Percentiles rank a stretch among this genome's conserved stretches.
Conservation (phyloP, 1,140 invertebrate genomes). For the Galleria mellonella region DNA sequence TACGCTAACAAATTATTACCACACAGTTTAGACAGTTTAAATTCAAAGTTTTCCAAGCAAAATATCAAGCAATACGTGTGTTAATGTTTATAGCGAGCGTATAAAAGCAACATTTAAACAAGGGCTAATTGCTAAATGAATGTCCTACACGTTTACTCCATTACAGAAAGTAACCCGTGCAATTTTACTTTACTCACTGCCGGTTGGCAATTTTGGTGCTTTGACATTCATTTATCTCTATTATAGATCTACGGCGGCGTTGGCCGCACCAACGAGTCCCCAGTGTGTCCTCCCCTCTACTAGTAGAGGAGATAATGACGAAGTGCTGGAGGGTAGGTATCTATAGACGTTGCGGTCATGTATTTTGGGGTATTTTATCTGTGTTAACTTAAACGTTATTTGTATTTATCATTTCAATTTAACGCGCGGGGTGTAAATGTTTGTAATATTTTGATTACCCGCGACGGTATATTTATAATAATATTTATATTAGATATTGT, state of each 20-base stretch:
- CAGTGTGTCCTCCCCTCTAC: slow-evolving; percentile 12
- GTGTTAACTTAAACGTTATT: no score
- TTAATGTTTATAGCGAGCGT: slow-evolving; percentile 1
- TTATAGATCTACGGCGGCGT: slow-evolving; percentile 44
- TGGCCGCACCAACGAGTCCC: slow-evolving; percentile 18
- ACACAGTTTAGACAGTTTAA: no score
- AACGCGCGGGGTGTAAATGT: no score
- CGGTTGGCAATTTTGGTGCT: slow-evolving; percentile 39
- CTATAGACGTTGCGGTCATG: not conserved
- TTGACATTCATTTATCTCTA: slow-evolving; percentile 68
- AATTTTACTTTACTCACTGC: slow-evolving; percentile 47
- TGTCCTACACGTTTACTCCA: slow-evolving; percentile 62
- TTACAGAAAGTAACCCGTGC: slow-evolving; percentile 42
- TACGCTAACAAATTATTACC: no score
- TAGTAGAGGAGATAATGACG: slow-evolving; percentile 9
- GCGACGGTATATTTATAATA: no score
- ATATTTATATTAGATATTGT: no score
- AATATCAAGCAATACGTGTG: slow-evolving; percentile 12
- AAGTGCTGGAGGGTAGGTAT: slow-evolving; percentile 1
- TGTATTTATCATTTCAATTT: no score
- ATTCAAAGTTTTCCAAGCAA: slow-evolving; percentile 3
- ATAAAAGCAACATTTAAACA: slow-evolving; percentile 28
- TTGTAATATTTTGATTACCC: no score
- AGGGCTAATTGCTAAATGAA: slow-evolving; percentile 58
- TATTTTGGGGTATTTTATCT: no score